Base-by-base conservation (phyloP, 2,113 vertebrate species). In the Podarcis cretensis region DNA sequence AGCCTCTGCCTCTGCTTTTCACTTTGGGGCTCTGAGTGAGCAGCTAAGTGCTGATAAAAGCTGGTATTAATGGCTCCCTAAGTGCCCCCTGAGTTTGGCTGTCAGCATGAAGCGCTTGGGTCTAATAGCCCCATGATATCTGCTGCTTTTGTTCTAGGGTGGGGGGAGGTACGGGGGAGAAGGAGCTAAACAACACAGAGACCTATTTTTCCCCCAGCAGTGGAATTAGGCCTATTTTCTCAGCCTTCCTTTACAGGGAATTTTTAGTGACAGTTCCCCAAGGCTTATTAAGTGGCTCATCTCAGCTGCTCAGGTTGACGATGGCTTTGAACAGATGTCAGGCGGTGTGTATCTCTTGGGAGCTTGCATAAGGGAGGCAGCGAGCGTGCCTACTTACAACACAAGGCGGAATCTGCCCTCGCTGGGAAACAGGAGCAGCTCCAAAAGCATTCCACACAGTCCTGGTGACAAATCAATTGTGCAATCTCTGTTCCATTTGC, bases 161-260 rank as follows among this genome's bases (percentile, higher is more conserved):
- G 84, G 25, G n/a, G 1, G 65, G 27, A 25, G 59, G 84, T 74
- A 88, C 2, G 35, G 68, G 68, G 48, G 68, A 80, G 73, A 74
- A 20, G 40, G 43, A 92, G 85, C 83, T 37, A 48, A 92, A 85
- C 81, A 84, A 85, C 69, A 54, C 59, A 95, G 90, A 80, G 90
- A 80, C n/a, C 59, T 57, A 25, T 74, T 90, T 89, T 85, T 75
- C 1, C 18, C 90, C 43, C 13, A 79, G 1, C 37, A 3, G 14
- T 80, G 66, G 91, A 94, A 95, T 94, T 89, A 94, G 92, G 84
- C 74, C 86, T 81, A 95, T 96, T 96, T 95, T 92, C 90, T 90
- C 90, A 90, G 90, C 69, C 79, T 94, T 91, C 6, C 59, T 84
- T 95, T 84, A 92, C 40, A 20, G 57, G 59, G 69, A 85, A 73